phyloP scores from a whole-genome alignment of 1,140 invertebrate species.

The Oscheius sp. region DNA sequence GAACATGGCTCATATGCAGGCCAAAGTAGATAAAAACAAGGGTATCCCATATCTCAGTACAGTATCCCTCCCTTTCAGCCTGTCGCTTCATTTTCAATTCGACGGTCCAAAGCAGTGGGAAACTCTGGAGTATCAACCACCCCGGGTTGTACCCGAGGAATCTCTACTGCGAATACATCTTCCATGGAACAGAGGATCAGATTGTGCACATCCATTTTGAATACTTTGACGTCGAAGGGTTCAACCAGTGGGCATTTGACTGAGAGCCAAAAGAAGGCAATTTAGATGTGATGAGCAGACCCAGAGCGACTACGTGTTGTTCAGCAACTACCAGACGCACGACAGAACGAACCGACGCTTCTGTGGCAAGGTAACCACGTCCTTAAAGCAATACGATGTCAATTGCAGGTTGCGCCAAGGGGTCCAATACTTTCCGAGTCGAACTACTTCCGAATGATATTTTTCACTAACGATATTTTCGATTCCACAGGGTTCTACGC shows the following conservation, averaged over 20 bases:
- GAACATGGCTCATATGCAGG: constrained; percentile 48
- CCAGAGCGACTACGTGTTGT: constrained; percentile 87
- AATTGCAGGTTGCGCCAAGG: constrained; percentile 60
- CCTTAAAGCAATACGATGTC: neutral
- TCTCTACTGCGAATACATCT: constrained; percentile 90
- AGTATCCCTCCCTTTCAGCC: constrained; percentile 42
- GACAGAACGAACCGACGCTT: constrained; percentile 81
- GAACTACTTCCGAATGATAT: constrained; percentile 85
- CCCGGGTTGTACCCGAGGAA: constrained; percentile 85
- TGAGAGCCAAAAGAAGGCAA: constrained; percentile 22
- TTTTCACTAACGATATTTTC: constrained; percentile 84
- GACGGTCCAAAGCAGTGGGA: constrained; percentile 73
- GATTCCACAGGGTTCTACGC: constrained; percentile 90
- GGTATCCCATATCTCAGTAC: constrained; percentile 11
- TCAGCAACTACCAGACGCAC: constrained; percentile 82
- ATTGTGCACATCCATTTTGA: constrained; percentile 80
- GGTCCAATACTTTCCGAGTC: constrained; percentile 74
- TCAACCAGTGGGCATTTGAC: constrained; percentile 70
- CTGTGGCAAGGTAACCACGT: constrained; percentile 69
- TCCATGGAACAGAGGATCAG: constrained; percentile 75
- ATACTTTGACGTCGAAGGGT: constrained; percentile 86
- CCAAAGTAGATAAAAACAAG: constrained; percentile 38
- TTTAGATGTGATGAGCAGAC: constrained; percentile 79
- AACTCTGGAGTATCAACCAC: constrained; percentile 85
- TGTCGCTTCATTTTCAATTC: constrained; percentile 69